phyloP scores from a whole-genome alignment of 2,113 vertebrate species.

The Lucifuga dentata region DNA sequence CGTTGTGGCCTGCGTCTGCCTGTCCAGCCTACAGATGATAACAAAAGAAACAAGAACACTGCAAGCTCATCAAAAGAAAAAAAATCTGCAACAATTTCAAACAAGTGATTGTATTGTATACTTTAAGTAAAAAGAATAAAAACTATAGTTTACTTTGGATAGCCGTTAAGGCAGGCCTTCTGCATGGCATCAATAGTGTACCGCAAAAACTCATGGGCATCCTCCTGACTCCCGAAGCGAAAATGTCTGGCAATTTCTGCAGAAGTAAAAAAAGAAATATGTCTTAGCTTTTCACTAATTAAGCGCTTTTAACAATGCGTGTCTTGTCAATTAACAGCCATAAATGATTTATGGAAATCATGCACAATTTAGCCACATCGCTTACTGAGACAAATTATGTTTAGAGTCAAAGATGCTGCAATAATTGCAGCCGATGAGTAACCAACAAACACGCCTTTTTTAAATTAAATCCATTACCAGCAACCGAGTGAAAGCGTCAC shows the following conservation, averaged over 20 bases:
- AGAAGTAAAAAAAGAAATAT: constrained; percentile 3
- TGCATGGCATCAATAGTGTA: constrained; percentile 98
- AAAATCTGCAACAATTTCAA: too few species aligned
- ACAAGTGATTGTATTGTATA: too few species aligned
- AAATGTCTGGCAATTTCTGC: constrained; percentile 94
- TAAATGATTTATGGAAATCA: not conserved
- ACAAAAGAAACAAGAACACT: not conserved
- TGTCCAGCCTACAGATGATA: constrained; percentile 86
- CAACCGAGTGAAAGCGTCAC: too few species aligned
- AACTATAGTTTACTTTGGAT: constrained; percentile 84
- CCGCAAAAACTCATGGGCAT: constrained; percentile 95
- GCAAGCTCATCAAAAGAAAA: not conserved
- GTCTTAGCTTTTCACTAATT: constrained; percentile 1
- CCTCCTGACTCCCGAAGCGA: constrained; percentile 94
- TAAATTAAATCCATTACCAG: too few species aligned
- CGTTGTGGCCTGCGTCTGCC: constrained; percentile 94
- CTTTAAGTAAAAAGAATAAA: not conserved
- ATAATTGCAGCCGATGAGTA: too few species aligned
- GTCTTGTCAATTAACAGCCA: constrained; percentile 8
- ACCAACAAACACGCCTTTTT: too few species aligned
- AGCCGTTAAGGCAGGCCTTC: constrained; percentile 92
- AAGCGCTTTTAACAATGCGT: not conserved
- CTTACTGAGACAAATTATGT: too few species aligned
- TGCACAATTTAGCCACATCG: not conserved
- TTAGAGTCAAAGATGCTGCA: too few species aligned